Base-by-base conservation (phyloP, 2,113 vertebrate species). In the Trogon surrucura region DNA sequence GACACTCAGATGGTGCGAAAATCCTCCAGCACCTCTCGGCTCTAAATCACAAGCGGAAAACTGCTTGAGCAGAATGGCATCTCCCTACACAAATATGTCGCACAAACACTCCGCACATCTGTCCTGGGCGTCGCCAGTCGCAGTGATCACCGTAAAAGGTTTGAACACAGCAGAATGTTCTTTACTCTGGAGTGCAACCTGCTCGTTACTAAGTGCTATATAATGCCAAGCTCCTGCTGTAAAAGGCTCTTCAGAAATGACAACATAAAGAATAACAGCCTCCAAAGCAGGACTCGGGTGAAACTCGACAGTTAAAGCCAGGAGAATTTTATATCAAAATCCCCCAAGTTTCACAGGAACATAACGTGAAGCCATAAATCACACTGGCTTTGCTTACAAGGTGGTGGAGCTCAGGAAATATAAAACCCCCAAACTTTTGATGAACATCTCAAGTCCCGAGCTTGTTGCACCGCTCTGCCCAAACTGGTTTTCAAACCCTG, bases 191-290 rank as follows among this genome's bases (percentile, higher is more conserved):
- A 94, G 93, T 61, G 80, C 75, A 96, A 96, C 90, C 72, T 91
- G 88, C 86, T 93, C 60, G 26, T 94, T 95, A 89, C 91, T 85
- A 94, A 96, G 83, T 87, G 88, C 96, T 75, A 70, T 70, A 82
- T 62, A 91, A 95, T 48, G 70, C 83, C 1, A 2, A 93, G 92
- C 78, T 94, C 88, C 83, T 27, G 53, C 93, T 91, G 80, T 95
- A 93, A 96, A 94, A 92, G 73, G 58, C 83, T 96, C 91, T 96
- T 96, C 93, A 95, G 92, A 89, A 96, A 94, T 96, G 95, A 97
- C 95, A 97, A 91, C 92, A 92, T 94, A 86, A 97, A 97, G 95
- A 96, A 89, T 93, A 96, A 94, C 57, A 13, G 86, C 83, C 93
- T 96, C 93, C 94, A 92, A 95, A 94, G 91, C 86, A 94, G 91